A percentile compares a stretch with the other conserved stretches of the same genome.
Conservation (phyloP, 2,797 vertebrate species). For the Paratrypauchen microcephalus region DNA sequence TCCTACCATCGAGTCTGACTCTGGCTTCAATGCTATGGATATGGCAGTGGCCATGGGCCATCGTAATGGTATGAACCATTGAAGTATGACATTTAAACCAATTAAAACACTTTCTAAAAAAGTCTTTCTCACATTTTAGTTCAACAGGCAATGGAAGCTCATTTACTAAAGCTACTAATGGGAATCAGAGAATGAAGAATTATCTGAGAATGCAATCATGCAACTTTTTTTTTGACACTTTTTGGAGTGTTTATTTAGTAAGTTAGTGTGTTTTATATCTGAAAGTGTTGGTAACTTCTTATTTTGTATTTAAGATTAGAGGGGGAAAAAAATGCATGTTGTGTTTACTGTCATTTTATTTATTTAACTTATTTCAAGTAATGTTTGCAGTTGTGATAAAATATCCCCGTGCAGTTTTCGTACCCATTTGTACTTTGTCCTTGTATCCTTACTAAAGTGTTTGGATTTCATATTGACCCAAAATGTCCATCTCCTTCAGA, state of each 20-base stretch:
- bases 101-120: neutral
- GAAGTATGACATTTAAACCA: neutral
- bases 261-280: neutral
- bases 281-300: neutral
- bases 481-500: neutral
- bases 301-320: neutral
- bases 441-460: neutral
- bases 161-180: constrained; percentile 92
- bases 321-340: neutral
- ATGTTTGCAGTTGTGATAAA: constrained; percentile 32
- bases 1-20: constrained; percentile 94
- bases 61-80: constrained; percentile 84
- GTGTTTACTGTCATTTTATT: neutral
- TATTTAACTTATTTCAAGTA: neutral
- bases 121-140: constrained; percentile 71
- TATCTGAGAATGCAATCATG: constrained; percentile 31
- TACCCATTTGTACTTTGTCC: neutral
- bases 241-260: neutral
- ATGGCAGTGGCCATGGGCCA: constrained; percentile 96
- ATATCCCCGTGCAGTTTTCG: constrained; percentile 4
- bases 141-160: constrained; percentile 97
- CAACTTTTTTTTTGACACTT: neutral
- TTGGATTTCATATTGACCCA: neutral
- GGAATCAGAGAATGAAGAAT: constrained; percentile 88
- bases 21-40: constrained; percentile 98